These are phyloP conservation scores for pig (Sus scrofa) DNA, from an alignment of 2,113 vertebrate genomes.

Conservation along the genomic window DNA sequence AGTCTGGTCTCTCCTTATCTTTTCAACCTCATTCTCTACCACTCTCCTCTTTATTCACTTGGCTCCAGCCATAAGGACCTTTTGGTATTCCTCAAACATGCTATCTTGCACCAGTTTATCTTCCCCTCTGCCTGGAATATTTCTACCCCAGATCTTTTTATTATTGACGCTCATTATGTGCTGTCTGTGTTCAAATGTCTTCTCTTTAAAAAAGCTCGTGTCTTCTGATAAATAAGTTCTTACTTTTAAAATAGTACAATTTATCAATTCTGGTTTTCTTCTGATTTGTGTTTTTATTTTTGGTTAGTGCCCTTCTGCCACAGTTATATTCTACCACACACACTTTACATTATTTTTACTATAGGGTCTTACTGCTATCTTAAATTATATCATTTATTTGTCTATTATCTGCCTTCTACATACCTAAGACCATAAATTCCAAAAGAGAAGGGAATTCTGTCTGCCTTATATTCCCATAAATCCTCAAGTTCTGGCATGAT, in stretches of 20 bases:
- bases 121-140: background rate
- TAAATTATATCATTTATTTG: conserved; percentile 1
- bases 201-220: conserved; percentile 27
- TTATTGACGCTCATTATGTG: background rate
- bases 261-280: background rate
- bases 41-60: background rate
- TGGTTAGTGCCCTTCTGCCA: background rate
- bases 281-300: too few species aligned
- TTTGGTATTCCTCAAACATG: background rate
- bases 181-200: background rate
- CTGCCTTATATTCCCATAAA: conserved; percentile 24
- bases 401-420: background rate
- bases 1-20: background rate
- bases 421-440: background rate
- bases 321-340: background rate
- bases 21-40: background rate
- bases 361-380: background rate
- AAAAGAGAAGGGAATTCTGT: background rate
- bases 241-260: background rate
- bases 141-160: background rate
- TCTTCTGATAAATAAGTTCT: background rate
- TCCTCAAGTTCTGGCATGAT: background rate
- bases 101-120: background rate
- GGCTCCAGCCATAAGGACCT: background rate
- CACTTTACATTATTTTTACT: background rate